A percentile compares a stretch with the other conserved stretches of the same genome.
Evolutionary conservation across 2,113 vertebrate genomes (phyloP).

Genomic region (Hyaena hyaena): DNA sequence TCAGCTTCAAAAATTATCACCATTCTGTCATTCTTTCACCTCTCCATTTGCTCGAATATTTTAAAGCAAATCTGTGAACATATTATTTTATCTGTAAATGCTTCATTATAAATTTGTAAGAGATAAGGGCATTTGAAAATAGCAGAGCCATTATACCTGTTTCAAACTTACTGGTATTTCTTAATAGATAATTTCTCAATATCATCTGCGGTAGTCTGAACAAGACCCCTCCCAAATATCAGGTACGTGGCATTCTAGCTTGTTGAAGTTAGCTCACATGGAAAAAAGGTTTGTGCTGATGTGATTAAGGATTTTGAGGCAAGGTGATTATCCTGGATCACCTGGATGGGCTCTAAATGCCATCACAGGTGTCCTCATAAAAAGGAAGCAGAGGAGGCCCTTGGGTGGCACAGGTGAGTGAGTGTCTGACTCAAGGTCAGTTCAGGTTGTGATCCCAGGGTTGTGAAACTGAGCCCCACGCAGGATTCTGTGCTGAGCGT

Average conservation of each 20-base stretch:
- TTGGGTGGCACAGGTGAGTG: too few relatives aligned
- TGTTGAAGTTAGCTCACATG: not conserved
- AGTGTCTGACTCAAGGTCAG: too few relatives aligned
- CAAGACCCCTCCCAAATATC: not conserved
- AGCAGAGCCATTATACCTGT: not conserved
- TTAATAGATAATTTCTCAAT: not conserved
- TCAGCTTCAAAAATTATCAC: not conserved
- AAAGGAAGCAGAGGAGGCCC: not conserved
- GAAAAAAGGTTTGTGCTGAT: not conserved
- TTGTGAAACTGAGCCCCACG: too few relatives aligned
- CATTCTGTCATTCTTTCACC: not conserved
- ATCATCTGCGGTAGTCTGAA: not conserved
- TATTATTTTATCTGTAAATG: not conserved
- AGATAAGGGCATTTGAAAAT: not conserved
- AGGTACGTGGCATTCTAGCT: not conserved
- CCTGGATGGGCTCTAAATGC: not conserved
- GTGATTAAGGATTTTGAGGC: not conserved
- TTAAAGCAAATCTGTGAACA: not conserved
- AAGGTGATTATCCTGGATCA: not conserved
- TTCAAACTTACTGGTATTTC: not conserved
- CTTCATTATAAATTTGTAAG: not conserved
- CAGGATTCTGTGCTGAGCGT: too few relatives aligned
- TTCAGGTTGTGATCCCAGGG: too few relatives aligned
- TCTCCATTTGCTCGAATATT: not conserved
- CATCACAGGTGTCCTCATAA: not conserved